Percentiles rank a stretch among this genome's conserved stretches.
Conservation (phyloP, 2,113 vertebrate species). For the Eclectus roratus region DNA sequence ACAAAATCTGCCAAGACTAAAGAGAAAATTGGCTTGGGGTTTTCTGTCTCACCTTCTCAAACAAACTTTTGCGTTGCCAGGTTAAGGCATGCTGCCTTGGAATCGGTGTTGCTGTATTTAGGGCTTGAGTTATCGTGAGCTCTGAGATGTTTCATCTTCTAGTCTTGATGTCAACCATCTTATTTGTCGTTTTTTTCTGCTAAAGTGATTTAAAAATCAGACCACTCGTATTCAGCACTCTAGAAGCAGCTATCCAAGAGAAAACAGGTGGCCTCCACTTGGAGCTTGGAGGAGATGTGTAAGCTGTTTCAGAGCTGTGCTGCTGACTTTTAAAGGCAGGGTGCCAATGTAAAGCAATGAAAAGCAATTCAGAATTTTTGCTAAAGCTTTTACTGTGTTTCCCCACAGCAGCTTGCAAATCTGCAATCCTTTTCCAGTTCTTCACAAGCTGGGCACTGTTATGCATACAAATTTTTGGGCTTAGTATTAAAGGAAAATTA, state of each 20-base stretch:
- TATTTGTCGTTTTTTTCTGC: constrained; percentile 9
- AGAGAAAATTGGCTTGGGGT: neutral
- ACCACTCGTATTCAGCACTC: neutral
- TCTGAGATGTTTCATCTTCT: neutral
- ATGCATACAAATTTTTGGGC: neutral
- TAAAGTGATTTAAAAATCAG: neutral
- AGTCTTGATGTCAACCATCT: neutral
- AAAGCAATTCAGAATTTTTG: constrained; percentile 21
- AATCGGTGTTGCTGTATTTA: neutral
- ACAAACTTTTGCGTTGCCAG: neutral
- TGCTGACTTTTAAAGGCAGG: neutral
- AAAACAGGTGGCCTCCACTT: neutral
- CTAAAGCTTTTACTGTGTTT: neutral
- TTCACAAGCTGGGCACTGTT: neutral
- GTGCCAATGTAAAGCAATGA: constrained; percentile 3
- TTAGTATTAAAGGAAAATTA: neutral
- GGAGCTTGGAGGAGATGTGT: neutral
- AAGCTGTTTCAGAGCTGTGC: neutral
- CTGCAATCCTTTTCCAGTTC: neutral
- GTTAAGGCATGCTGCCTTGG: neutral
- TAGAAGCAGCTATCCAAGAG: neutral
- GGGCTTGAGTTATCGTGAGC: neutral
- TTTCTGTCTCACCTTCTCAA: neutral
- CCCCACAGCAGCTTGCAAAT: neutral
- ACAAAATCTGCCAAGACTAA: neutral